Evolutionary conservation across 2,113 vertebrate genomes (phyloP).

Genomic region (Fukomys damarensis): DNA sequence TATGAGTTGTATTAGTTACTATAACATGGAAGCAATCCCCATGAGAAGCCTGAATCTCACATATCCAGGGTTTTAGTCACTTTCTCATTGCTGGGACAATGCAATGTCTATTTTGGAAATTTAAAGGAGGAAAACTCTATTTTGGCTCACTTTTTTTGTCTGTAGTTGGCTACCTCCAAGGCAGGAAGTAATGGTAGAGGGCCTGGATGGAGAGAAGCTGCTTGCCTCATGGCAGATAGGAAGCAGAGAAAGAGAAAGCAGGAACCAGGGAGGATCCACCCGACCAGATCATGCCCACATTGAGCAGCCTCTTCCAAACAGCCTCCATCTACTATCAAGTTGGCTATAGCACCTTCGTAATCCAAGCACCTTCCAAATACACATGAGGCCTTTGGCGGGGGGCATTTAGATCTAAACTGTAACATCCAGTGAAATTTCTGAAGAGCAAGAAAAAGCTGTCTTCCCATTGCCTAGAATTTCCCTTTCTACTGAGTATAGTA

Average conservation of each 20-base stretch:
- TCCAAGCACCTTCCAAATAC: background rate
- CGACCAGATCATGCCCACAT: background rate
- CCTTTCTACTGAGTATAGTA: background rate
- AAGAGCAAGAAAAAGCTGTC: background rate
- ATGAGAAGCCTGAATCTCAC: background rate
- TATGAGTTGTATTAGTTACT: background rate
- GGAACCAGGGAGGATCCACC: background rate
- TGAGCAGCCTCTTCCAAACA: background rate
- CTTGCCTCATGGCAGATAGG: no score
- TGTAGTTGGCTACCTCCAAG: no score
- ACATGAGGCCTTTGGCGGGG: background rate
- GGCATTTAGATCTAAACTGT: background rate
- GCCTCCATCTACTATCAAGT: background rate
- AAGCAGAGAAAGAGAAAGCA: background rate
- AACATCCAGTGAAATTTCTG: background rate
- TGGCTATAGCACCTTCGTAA: background rate
- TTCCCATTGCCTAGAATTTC: no score
- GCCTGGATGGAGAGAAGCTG: no score
- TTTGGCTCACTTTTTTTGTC: background rate
- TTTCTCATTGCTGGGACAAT: background rate
- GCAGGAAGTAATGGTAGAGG: no score
- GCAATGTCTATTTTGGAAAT: no score
- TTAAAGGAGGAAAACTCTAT: background rate
- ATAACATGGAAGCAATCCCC: background rate
- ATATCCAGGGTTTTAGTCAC: background rate